Evolutionary conservation across 1,140 invertebrate species (phyloP).

Genomic region (Drosophila fuyamai): DNA sequence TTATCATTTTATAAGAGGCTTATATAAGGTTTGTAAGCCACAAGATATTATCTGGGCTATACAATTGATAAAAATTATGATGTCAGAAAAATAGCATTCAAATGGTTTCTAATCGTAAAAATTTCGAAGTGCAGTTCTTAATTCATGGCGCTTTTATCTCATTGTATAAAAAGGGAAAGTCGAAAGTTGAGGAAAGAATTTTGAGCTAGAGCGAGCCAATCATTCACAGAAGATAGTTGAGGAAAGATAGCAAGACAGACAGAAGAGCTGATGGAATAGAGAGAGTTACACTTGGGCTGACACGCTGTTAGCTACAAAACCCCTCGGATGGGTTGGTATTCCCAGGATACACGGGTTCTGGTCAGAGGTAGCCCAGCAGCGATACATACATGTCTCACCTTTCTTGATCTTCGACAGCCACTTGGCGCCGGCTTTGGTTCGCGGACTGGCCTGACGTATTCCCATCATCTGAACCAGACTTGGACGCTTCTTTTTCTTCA

Average conservation of each 20-base stretch:
- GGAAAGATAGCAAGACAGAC: constrained; percentile 22
- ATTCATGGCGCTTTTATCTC: neutral
- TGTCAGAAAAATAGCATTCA: no score
- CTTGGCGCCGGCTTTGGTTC: constrained; percentile 93
- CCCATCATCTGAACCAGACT: constrained; percentile 93
- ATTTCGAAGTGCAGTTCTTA: no score
- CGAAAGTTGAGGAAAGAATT: constrained; percentile 66
- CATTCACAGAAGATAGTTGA: constrained; percentile 24
- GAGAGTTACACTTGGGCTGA: constrained; percentile 25
- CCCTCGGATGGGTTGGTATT: constrained; percentile 20
- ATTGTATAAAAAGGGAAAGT: constrained; percentile 2
- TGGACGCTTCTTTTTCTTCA: constrained; percentile 90
- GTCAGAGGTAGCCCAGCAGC: constrained; percentile 54
- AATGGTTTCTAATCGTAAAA: no score
- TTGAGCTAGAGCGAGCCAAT: constrained; percentile 81
- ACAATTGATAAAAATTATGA: no score
- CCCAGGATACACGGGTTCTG: constrained; percentile 19
- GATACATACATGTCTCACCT: constrained; percentile 85
- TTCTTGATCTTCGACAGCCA: constrained; percentile 94
- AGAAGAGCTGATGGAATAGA: constrained; percentile 17
- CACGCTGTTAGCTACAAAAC: constrained; percentile 75
- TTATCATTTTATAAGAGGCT: no score
- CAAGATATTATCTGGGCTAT: no score
- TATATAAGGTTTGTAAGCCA: no score
- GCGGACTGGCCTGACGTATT: constrained; percentile 90